A percentile compares a stretch with the other conserved stretches of the same genome.
phyloP scores from a whole-genome alignment of 1,140 invertebrate genomes.

The Hyles euphorbiae region DNA sequence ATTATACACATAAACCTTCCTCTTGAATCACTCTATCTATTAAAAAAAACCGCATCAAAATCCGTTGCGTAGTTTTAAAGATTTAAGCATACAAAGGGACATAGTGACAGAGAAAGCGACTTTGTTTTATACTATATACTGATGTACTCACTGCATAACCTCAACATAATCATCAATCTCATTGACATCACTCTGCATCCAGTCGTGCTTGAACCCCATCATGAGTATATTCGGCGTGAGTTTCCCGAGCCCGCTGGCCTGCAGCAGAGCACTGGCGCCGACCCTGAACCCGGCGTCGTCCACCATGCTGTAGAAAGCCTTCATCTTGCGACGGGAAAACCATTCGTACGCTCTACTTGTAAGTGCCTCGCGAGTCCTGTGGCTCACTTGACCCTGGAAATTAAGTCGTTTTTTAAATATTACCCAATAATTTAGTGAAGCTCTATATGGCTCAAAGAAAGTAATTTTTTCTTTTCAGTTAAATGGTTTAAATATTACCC shows the following conservation, averaged over 20 bases:
- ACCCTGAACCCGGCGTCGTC: conserved; percentile 87
- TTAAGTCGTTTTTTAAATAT: too few species aligned
- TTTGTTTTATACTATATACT: too few species aligned
- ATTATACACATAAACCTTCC: too few species aligned
- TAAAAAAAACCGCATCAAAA: too few species aligned
- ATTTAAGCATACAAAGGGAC: too few species aligned
- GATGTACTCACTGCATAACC: conserved; percentile 90
- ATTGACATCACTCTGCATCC: conserved; percentile 84
- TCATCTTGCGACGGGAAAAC: conserved; percentile 90
- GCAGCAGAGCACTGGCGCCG: conserved; percentile 80
- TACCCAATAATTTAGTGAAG: too few species aligned
- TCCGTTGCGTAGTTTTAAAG: too few species aligned
- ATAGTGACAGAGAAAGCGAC: too few species aligned
- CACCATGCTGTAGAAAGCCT: conserved; percentile 92
- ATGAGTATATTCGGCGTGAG: conserved; percentile 92
- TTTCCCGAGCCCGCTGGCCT: conserved; percentile 90
- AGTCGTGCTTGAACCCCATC: conserved; percentile 95
- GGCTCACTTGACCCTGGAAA: conserved; percentile 73
- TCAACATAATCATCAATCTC: conserved; percentile 92
- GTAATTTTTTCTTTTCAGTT: too few species aligned
- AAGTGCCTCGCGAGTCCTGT: conserved; percentile 75
- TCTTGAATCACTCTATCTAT: too few species aligned
- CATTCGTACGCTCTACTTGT: conserved; percentile 82
- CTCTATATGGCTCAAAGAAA: too few species aligned
- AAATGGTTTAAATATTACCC: too few species aligned